phyloP scores from a whole-genome alignment of 2,888 invertebrate species.

The Tanypteryx hageni region DNA sequence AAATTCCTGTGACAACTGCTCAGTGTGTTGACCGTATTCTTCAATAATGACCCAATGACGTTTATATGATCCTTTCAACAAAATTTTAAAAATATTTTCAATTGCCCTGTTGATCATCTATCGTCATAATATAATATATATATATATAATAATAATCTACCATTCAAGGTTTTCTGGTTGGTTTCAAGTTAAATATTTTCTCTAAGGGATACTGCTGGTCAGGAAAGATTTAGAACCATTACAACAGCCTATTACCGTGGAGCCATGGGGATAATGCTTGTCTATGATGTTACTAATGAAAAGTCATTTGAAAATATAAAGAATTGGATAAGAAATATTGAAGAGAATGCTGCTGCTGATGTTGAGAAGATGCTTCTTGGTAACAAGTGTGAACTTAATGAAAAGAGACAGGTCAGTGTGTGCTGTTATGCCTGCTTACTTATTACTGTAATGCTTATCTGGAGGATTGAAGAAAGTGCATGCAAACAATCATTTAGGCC shows the following conservation, averaged over 20 bases:
- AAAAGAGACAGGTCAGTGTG: conserved; percentile 88
- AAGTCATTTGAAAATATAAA: conserved; percentile 99
- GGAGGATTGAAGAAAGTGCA: too few species aligned
- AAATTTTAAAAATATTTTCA: conserved; percentile 76
- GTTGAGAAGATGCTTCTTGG: conserved; percentile 99
- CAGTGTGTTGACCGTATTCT: too few species aligned
- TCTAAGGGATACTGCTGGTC: conserved; percentile 97
- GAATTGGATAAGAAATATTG: conserved; percentile 99
- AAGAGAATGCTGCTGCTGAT: conserved; percentile 98
- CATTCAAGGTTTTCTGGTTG: conserved; percentile 46
- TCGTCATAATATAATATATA: conserved; percentile 53
- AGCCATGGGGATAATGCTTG: conserved; percentile 99
- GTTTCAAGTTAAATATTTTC: conserved; percentile 64
- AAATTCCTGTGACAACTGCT: too few species aligned
- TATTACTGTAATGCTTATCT: too few species aligned
- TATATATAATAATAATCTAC: neutral
- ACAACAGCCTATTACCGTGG: conserved; percentile 99
- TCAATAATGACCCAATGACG: too few species aligned
- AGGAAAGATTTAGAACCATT: conserved; percentile 98
- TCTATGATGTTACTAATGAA: conserved; percentile 99
- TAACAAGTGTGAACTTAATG: conserved; percentile 98
- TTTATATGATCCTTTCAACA: conserved; percentile 65
- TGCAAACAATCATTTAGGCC: too few species aligned
- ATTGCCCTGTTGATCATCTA: conserved; percentile 2
- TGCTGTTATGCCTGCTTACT: too few species aligned